Percentiles rank a stretch among this genome's conserved stretches.
phyloP scores from a whole-genome alignment of 1,140 invertebrate species.

The Diorhabda carinulata region DNA sequence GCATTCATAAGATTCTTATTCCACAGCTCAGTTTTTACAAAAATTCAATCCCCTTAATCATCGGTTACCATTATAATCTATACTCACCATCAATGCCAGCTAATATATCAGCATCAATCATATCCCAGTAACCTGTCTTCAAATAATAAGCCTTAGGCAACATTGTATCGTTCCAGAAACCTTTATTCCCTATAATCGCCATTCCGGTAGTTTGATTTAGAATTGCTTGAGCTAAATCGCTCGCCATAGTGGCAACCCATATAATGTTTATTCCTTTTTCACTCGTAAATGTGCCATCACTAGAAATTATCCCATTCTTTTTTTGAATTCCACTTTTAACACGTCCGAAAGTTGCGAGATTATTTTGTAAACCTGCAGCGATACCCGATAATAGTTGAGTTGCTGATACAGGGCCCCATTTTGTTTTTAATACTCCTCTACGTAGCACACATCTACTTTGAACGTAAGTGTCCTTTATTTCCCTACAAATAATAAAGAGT shows the following conservation, averaged over 20 bases:
- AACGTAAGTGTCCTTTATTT: neutral
- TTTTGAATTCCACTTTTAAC: constrained; percentile 29
- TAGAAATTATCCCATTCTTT: constrained; percentile 10
- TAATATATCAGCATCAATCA: constrained; percentile 62
- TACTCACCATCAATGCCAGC: constrained; percentile 62
- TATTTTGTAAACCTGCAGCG: constrained; percentile 55
- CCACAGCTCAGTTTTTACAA: too few species aligned
- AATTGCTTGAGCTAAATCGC: constrained; percentile 61
- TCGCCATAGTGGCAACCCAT: constrained; percentile 61
- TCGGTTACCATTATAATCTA: too few species aligned
- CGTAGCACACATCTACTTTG: constrained; percentile 56
- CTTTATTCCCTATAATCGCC: constrained; percentile 53
- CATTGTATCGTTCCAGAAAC: constrained; percentile 63
- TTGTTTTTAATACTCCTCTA: constrained; percentile 56
- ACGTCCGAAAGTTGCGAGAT: constrained; percentile 49
- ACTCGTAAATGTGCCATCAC: neutral
- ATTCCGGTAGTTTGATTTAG: constrained; percentile 56
- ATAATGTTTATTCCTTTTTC: constrained; percentile 44
- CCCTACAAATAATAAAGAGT: neutral
- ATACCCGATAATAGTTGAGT: constrained; percentile 57
- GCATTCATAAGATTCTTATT: too few species aligned
- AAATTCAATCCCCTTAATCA: too few species aligned
- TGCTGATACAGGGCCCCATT: constrained; percentile 55
- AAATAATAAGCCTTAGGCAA: constrained; percentile 57
- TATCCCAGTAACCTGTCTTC: constrained; percentile 52